A percentile compares a stretch with the other conserved stretches of the same genome.
These are phyloP conservation scores for Paraescarpia echinospica DNA, from an alignment of 1,140 invertebrate genomes.

Conservation along the genomic window DNA sequence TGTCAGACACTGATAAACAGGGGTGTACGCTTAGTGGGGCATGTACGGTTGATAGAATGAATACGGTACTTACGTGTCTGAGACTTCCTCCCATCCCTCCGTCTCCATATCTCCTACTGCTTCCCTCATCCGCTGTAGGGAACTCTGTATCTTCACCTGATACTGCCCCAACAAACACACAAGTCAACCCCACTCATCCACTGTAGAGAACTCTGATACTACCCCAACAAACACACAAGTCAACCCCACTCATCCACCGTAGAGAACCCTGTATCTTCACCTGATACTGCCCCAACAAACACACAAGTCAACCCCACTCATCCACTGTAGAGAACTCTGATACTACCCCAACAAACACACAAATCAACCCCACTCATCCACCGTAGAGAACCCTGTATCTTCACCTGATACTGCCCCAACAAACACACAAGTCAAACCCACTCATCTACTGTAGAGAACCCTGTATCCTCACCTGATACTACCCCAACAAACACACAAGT, in stretches of 20 bases:
- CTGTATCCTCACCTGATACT: not conserved
- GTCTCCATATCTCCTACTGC: conserved; percentile 35
- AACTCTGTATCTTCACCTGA: conserved; percentile 37
- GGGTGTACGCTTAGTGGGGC: no score
- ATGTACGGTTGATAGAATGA: no score
- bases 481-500: not conserved
- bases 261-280: conserved; percentile 36
- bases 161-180: conserved; percentile 34
- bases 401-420: conserved; percentile 39
- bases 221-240: not conserved
- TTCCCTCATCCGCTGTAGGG: conserved; percentile 39
- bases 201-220: no score
- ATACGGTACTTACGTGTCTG: conserved; percentile 38
- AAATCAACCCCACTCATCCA: conserved; percentile 20
- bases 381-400: conserved; percentile 37
- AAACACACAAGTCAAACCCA: not conserved
- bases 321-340: no score
- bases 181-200: not conserved
- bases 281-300: conserved; percentile 39
- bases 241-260: conserved; percentile 29
- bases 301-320: not conserved
- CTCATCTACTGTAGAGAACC: not conserved
- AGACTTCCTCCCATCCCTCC: conserved; percentile 52
- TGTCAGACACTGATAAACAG: no score
- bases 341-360: not conserved